These are phyloP conservation scores for Drosophila trapezifrons DNA, from an alignment of 1,140 invertebrate species.

Conservation along the genomic window DNA sequence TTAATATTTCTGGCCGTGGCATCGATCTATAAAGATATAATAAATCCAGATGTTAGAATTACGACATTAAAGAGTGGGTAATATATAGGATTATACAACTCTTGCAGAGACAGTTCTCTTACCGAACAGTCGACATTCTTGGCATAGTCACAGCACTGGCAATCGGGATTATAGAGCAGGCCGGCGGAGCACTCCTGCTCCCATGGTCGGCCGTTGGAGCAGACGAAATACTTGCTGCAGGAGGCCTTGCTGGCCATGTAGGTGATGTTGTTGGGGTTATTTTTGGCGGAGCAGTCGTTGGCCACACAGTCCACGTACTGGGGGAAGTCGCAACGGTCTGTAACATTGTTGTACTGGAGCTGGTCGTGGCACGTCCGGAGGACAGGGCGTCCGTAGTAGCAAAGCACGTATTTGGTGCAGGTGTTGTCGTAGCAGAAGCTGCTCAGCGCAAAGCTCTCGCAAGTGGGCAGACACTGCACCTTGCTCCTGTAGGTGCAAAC, in stretches of 20 bases:
- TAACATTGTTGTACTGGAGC: conserved; percentile 60
- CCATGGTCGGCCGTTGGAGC: conserved; percentile 59
- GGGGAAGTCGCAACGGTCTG: conserved; percentile 69
- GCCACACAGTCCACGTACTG: conserved; percentile 69
- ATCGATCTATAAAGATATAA: conserved; percentile 28
- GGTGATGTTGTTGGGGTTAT: conserved; percentile 55
- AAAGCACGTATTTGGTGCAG: conserved; percentile 65
- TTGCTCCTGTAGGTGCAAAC: background rate
- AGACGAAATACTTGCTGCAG: conserved; percentile 72
- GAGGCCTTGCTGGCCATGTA: conserved; percentile 66
- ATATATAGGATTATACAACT: background rate
- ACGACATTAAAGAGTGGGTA: background rate
- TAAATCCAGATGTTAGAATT: background rate
- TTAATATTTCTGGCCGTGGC: conserved; percentile 55
- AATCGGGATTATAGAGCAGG: conserved; percentile 52
- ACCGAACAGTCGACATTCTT: conserved; percentile 59
- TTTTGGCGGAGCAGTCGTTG: conserved; percentile 52
- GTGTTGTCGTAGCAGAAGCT: conserved; percentile 70
- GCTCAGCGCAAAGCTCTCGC: conserved; percentile 13
- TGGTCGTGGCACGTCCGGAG: conserved; percentile 55
- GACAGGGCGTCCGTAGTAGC: conserved; percentile 55
- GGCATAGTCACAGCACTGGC: conserved; percentile 62
- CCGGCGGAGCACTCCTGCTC: conserved; percentile 61
- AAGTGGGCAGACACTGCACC: conserved; percentile 38
- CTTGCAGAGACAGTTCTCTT: background rate